phyloP scores from a whole-genome alignment of 1,140 invertebrate species.

The Cherax destructor region DNA sequence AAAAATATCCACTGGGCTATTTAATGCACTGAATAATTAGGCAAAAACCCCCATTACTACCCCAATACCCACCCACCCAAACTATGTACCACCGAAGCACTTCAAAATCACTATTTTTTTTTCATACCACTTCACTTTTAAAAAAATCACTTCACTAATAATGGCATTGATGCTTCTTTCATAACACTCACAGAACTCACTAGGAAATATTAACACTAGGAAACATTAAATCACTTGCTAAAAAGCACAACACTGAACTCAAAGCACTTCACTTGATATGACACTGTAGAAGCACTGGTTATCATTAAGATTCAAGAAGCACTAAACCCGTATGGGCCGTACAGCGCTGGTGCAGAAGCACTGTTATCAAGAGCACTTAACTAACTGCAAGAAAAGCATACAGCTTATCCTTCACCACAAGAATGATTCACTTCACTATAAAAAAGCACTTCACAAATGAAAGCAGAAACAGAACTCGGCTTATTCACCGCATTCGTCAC shows the following conservation, averaged over 20 bases:
- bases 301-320: too few relatives aligned
- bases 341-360: background rate
- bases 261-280: constrained; percentile 30
- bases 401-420: constrained; percentile 60
- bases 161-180: constrained; percentile 60
- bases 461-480: constrained; percentile 9
- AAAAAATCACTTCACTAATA: constrained; percentile 47
- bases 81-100: constrained; percentile 22
- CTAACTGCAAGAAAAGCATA: constrained; percentile 45
- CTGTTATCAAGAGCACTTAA: constrained; percentile 38
- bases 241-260: constrained; percentile 5
- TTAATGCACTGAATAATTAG: background rate
- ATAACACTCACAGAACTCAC: constrained; percentile 61
- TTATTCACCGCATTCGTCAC: constrained; percentile 26
- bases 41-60: background rate
- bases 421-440: constrained; percentile 40
- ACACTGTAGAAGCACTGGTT: constrained; percentile 47
- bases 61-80: background rate
- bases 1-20: background rate
- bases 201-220: constrained; percentile 18
- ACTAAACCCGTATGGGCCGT: too few relatives aligned
- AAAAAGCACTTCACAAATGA: constrained; percentile 58
- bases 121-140: constrained; percentile 42
- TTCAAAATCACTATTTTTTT: background rate
- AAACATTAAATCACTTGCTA: constrained; percentile 46